These are phyloP conservation scores for Chiridota heheva DNA, from an alignment of 35 echinoderm and acorn worm species.

Conservation along the genomic window DNA sequence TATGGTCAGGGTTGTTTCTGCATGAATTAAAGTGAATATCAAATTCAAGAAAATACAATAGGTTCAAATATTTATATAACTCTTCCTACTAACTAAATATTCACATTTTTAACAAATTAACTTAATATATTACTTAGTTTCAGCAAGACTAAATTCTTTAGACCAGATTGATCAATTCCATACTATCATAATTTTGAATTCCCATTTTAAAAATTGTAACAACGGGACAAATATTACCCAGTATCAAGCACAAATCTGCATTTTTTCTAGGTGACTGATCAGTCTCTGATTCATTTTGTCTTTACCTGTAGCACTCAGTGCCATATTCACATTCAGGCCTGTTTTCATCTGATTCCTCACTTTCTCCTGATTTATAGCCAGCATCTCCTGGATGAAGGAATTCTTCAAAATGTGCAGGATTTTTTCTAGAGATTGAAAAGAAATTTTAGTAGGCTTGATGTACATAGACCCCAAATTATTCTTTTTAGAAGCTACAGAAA, in stretches of 20 bases:
- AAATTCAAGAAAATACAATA: too few species aligned
- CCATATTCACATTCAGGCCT: constrained; percentile 74
- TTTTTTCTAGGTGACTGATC: not conserved
- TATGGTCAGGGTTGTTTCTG: constrained; percentile 80
- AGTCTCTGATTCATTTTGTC: not conserved
- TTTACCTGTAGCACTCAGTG: constrained; percentile 75
- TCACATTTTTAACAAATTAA: too few species aligned
- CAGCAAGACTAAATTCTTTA: too few species aligned
- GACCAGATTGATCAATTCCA: too few species aligned
- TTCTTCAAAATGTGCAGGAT: constrained; percentile 64
- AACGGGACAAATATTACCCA: too few species aligned
- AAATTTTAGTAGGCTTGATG: not conserved
- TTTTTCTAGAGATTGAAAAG: constrained; percentile 58
- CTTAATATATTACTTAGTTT: too few species aligned
- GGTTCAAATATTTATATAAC: too few species aligned
- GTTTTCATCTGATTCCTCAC: constrained; percentile 43
- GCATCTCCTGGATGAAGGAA: constrained; percentile 72
- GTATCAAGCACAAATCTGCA: too few species aligned
- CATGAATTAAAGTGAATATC: not conserved
- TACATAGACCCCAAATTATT: not conserved
- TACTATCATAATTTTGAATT: too few species aligned
- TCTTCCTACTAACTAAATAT: too few species aligned
- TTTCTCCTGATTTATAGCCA: constrained; percentile 45
- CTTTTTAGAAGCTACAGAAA: not conserved
- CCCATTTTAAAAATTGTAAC: too few species aligned